Evolutionary conservation across 2,888 invertebrate genomes (phyloP).

Genomic region (Hoplodrina ambigua): DNA sequence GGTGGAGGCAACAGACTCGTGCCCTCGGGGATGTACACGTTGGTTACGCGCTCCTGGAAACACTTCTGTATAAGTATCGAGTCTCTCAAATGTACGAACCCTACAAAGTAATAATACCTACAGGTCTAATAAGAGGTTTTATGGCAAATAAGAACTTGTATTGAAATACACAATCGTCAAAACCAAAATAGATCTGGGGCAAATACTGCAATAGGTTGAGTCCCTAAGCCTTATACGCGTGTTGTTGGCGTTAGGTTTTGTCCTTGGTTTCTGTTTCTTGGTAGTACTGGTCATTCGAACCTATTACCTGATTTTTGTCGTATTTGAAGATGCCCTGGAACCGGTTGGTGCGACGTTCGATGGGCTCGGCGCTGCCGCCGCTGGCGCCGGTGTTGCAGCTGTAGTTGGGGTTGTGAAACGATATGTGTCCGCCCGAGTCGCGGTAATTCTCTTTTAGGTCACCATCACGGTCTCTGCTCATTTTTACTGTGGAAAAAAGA

Average conservation of each 20-base stretch:
- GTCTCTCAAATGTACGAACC: background rate
- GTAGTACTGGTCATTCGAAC: too few relatives aligned
- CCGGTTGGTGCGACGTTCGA: conserved; percentile 78
- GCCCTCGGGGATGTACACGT: conserved; percentile 92
- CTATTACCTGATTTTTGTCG: conserved; percentile 93
- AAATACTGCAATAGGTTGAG: too few relatives aligned
- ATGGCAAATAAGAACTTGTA: background rate
- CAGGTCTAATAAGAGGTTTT: too few relatives aligned
- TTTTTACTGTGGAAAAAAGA: conserved; percentile 66
- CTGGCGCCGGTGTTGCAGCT: conserved; percentile 83
- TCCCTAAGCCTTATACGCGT: too few relatives aligned
- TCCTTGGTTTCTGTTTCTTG: too few relatives aligned
- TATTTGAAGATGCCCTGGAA: conserved; percentile 93
- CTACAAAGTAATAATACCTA: background rate
- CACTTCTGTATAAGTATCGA: background rate
- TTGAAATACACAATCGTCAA: too few relatives aligned
- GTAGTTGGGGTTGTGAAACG: conserved; percentile 97
- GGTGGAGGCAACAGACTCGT: conserved; percentile 92
- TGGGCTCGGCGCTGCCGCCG: conserved; percentile 79
- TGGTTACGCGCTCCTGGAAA: conserved; percentile 91
- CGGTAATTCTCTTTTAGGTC: conserved; percentile 84
- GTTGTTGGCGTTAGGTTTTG: background rate
- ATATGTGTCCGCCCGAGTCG: conserved; percentile 93
- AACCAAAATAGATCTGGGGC: too few relatives aligned
- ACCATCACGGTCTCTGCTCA: conserved; percentile 65